Evolutionary conservation across 2,797 vertebrate species (phyloP).

Genomic region (Cetoscarus ocellatus): DNA sequence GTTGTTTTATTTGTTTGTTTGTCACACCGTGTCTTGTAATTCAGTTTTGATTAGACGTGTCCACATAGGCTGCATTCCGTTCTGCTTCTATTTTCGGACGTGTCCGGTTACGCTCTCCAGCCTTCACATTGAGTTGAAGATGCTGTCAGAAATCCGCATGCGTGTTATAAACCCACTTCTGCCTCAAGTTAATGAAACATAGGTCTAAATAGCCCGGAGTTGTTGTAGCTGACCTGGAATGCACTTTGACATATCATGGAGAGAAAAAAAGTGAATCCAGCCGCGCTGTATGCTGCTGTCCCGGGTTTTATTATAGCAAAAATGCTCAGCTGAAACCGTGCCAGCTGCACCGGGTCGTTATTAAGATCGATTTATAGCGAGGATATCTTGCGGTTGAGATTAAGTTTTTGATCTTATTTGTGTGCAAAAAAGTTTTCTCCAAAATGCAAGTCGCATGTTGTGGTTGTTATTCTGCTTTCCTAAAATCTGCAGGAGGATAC

Average conservation of each 20-base stretch:
- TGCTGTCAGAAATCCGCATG: conserved; percentile 25
- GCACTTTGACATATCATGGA: not conserved
- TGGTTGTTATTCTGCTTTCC: not conserved
- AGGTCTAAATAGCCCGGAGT: conserved; percentile 10
- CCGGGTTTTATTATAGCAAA: conserved; percentile 1
- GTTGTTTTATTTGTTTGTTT: too few relatives aligned
- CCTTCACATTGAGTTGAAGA: conserved; percentile 36
- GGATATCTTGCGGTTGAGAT: conserved; percentile 55
- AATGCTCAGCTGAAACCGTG: not conserved
- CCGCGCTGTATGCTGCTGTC: conserved; percentile 5
- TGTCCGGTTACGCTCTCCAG: conserved; percentile 55
- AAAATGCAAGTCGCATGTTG: not conserved
- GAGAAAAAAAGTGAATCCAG: not conserved
- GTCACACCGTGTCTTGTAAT: not conserved
- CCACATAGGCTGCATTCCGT: conserved; percentile 32
- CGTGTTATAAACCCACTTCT: conserved; percentile 1
- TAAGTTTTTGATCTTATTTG: not conserved
- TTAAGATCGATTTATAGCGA: not conserved
- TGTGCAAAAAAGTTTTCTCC: conserved; percentile 10
- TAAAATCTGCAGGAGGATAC: not conserved
- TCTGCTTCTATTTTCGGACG: conserved; percentile 67
- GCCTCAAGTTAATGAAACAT: conserved; percentile 13
- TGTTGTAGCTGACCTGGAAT: conserved; percentile 18
- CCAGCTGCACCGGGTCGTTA: conserved; percentile 13
- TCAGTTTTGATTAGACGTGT: not conserved